These are phyloP conservation scores for Penaeus chinensis DNA, from an alignment of 1,140 invertebrate genomes.

Conservation along the genomic window DNA sequence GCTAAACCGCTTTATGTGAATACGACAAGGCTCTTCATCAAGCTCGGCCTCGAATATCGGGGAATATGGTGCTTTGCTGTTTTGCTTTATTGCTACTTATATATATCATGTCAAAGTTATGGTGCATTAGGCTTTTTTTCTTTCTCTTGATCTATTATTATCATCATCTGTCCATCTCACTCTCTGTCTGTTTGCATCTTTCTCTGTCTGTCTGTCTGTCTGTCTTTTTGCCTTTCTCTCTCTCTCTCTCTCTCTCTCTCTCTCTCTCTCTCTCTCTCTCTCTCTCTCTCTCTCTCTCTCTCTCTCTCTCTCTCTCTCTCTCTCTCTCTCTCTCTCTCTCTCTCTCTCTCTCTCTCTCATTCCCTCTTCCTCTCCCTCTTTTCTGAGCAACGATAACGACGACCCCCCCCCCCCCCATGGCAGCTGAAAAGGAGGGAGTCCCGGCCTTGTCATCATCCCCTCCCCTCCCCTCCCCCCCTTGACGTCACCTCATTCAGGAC, in stretches of 20 bases:
- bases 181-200: neutral
- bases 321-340: conserved; percentile 8
- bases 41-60: too few species aligned
- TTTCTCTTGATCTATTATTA: neutral
- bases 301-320: too few species aligned
- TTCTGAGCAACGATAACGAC: neutral
- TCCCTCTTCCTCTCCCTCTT: too few species aligned
- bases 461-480: too few species aligned
- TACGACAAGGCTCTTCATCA: too few species aligned
- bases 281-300: too few species aligned
- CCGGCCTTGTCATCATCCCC: too few species aligned
- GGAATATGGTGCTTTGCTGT: too few species aligned
- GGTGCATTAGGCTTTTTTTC: neutral
- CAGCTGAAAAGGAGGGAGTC: neutral
- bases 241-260: neutral
- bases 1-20: too few species aligned
- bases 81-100: too few species aligned
- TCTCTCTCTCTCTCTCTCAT: conserved; percentile 5
- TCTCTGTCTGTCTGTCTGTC: neutral
- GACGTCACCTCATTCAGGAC: too few species aligned
- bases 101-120: too few species aligned
- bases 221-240: neutral
- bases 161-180: neutral
- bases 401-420: neutral
- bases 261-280: conserved; percentile 28